Evolutionary conservation across 2,113 vertebrate species (phyloP), one percentile per base, ranked within the genome.

Genomic region (Oryzias melastigma): DNA sequence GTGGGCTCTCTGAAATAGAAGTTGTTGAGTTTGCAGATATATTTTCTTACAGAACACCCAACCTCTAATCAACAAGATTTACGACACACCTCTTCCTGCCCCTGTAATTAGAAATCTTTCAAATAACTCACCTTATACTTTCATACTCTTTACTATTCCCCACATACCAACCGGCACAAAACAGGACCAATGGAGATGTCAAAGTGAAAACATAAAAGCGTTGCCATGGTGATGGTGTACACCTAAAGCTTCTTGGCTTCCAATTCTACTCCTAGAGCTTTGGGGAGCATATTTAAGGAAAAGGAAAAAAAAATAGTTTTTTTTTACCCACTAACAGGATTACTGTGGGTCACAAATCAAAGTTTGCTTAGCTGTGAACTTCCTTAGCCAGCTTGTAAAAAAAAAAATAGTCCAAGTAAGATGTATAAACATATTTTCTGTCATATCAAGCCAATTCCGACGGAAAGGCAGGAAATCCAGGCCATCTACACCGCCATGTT

Each of bases 61-160:
- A 87, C 75, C 88, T 92, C 80, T 92, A 91, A 91, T 92, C 83
- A 82, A 53, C 18, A 24, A 83, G 84, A 92, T 91, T 90, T 89
- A 91, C 62, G 51, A 29, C 49, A 35, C 85, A 77, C 56, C 76
- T 71, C 27, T 48, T 58, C 60, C 83, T 68, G 62, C 77, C 87
- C 85, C 80, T 90, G 76, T 88, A 89, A 87, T 91, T 84, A 90
- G 82, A 65, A 77, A 80, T 73, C 76, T 81, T 88, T 73, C 85
- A 91, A 90, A 90, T 91, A 89, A 85, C 78, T 89, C 82, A 88
- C 76, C 85, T 86, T 85, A 75, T 87, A 85, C 71, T 81, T 80
- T 78, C 80, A 78, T 62, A 86, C 81, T 87, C 80, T 87, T 88
- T 85, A 87, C 81, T 81, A 85, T 78, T 35, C 60, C 73, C 69